These are phyloP conservation scores for Didymodactylos carnosus DNA, from an alignment of 2,888 invertebrate species.

Conservation along the genomic window DNA sequence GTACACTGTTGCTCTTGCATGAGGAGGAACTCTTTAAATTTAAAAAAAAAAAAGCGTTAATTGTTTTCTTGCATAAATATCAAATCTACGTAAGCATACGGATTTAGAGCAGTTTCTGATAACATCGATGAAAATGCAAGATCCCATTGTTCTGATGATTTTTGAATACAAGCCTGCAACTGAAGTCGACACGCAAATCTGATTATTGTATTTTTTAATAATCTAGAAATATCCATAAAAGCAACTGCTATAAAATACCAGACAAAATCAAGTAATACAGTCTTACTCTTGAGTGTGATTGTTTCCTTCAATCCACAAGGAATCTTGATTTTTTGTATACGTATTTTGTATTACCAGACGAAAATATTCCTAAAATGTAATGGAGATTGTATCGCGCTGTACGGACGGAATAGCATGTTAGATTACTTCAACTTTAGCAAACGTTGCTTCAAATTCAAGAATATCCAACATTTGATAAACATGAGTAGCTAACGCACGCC, in stretches of 20 bases:
- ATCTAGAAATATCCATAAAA: not conserved
- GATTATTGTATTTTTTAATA: conserved; percentile 6
- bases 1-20: conserved; percentile 5
- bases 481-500: not conserved
- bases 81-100: not conserved
- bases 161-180: conserved; percentile 3
- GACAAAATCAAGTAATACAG: no score
- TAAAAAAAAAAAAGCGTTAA: no score
- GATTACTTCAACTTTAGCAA: not conserved
- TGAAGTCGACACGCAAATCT: conserved; percentile 8
- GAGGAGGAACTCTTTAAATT: not conserved
- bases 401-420: no score
- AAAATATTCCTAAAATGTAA: not conserved
- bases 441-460: not conserved
- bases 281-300: not conserved
- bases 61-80: no score
- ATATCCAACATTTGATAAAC: not conserved
- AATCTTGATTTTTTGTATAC: not conserved
- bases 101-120: not conserved
- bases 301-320: not conserved
- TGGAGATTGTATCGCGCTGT: not conserved
- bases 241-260: no score
- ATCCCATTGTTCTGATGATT: not conserved
- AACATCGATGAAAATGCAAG: not conserved
- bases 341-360: not conserved